Evolutionary conservation across 1,140 invertebrate genomes (phyloP).

Genomic region (Globodera ellingtonae): DNA sequence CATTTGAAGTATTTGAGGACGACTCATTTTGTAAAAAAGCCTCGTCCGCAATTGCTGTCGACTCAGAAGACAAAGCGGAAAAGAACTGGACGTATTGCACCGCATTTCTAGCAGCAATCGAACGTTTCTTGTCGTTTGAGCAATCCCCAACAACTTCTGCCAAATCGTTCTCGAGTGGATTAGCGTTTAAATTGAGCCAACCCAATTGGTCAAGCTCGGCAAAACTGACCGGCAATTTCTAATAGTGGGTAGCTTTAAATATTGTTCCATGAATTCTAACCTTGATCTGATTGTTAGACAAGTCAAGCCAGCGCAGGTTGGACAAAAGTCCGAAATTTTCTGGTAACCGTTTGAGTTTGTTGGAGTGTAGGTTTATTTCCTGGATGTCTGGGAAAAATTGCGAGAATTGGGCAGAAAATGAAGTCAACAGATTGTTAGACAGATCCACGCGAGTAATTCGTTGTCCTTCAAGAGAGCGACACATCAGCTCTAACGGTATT

Average conservation of each 20-base stretch:
- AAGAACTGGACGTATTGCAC: constrained; percentile 24
- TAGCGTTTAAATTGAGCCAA: constrained; percentile 23
- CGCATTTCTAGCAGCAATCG: constrained; percentile 5
- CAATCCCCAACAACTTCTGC: constrained; percentile 20
- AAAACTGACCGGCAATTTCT: constrained; percentile 23
- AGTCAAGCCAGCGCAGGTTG: neutral
- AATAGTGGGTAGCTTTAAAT: neutral
- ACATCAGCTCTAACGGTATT: constrained; percentile 20
- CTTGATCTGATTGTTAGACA: constrained; percentile 23
- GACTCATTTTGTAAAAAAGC: constrained; percentile 17
- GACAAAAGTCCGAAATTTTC: constrained; percentile 12
- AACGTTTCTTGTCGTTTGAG: constrained; percentile 10
- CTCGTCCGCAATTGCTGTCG: constrained; percentile 13
- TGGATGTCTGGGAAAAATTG: constrained; percentile 13
- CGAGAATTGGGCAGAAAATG: constrained; percentile 5
- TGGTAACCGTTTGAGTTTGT: constrained; percentile 13
- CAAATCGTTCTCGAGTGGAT: constrained; percentile 25
- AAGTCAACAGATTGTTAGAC: constrained; percentile 15
- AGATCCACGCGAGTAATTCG: constrained; percentile 12
- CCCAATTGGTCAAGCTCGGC: constrained; percentile 13
- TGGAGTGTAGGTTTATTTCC: constrained; percentile 12
- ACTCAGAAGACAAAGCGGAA: constrained; percentile 10
- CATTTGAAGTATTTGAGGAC: constrained; percentile 6
- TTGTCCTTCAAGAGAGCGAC: constrained; percentile 23
- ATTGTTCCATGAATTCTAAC: neutral